Base-by-base conservation (phyloP, 2,113 vertebrate species). In the Pseudolaguvia tuberculata region DNA sequence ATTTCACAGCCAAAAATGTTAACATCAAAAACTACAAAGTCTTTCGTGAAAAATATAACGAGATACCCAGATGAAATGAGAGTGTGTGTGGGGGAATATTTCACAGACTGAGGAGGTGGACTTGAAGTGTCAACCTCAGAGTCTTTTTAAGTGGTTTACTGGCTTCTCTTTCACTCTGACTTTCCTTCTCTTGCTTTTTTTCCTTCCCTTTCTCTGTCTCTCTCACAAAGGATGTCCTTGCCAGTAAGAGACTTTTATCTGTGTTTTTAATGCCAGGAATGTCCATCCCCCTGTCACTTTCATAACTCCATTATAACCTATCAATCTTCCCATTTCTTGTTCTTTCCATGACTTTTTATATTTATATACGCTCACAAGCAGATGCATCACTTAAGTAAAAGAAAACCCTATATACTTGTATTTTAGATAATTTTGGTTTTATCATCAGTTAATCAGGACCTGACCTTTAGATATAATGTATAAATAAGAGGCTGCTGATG, bases 51-150 rank as follows among this genome's bases (percentile, higher is more conserved):
- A 76, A 75, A 45, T n/a, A 51, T 69, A 58, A 68, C 76, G 45
- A 83, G 80, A 66, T 73, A 79, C 77, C 71, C 82, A 85, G 48
- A 87, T 78, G 84, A 23, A 65, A 18, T 72, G 57, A 74, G 20
- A 29, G 47, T 50, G 50, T 52, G 59, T 55, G 59, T 65, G 69
- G 72, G 80, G 80, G 70, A 77, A 79, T 81, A 90, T 90, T 84
- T 88, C 78, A 86, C 84, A 87, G 85, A 83, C 85, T 81, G 81
- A 81, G 80, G 83, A 76, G 77, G 85, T 82, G 83, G 86, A 86
- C 58, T 45, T 56, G 73, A 87, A 87, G 89, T 91, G 89, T 89
- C 84, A 91, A 92, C 89, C 91, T 91, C 91, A 91, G 84, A 84
- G 67, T 53, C 77, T 83, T 91, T 91, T 92, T 66, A 92, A 90